Conservation (phyloP, 2,888 invertebrate species). For the Dendrolimus pini region DNA sequence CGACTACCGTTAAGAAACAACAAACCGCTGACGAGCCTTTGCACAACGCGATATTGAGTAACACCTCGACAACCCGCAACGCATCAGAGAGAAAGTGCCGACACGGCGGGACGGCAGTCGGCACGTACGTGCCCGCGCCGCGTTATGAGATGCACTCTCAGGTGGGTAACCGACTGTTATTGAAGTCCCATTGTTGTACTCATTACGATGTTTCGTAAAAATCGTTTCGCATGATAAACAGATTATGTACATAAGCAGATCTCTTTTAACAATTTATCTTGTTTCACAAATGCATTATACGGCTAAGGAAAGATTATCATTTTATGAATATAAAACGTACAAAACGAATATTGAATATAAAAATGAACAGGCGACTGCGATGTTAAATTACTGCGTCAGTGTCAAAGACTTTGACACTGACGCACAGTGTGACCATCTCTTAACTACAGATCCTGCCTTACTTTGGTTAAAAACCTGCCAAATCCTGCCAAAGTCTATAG, state of each 20-base stretch:
- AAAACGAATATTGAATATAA: not conserved
- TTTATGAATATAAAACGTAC: conserved; percentile 30
- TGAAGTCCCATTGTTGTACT: conserved; percentile 28
- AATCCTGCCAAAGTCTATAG: no score
- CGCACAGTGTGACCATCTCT: no score
- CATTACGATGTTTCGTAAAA: no score
- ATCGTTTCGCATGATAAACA: not conserved
- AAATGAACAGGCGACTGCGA: no score
- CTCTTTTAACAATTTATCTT: no score
- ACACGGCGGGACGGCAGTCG: conserved; percentile 35
- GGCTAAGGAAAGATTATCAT: conserved; percentile 20
- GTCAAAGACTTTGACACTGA: no score
- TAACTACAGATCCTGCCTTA: no score
- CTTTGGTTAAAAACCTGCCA: no score
- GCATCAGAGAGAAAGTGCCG: conserved; percentile 68
- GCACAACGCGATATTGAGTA: conserved; percentile 58
- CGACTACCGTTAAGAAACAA: conserved; percentile 50
- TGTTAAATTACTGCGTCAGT: no score
- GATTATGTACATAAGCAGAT: conserved; percentile 1
- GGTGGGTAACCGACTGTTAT: conserved; percentile 32
- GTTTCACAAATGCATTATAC: not conserved
- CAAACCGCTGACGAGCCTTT: conserved; percentile 37
- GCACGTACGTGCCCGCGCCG: conserved; percentile 36
- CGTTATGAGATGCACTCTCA: conserved; percentile 48
- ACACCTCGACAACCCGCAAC: conserved; percentile 37